These are phyloP conservation scores for Eueides isabella DNA, from an alignment of 1,140 invertebrate species.

Conservation along the genomic window DNA sequence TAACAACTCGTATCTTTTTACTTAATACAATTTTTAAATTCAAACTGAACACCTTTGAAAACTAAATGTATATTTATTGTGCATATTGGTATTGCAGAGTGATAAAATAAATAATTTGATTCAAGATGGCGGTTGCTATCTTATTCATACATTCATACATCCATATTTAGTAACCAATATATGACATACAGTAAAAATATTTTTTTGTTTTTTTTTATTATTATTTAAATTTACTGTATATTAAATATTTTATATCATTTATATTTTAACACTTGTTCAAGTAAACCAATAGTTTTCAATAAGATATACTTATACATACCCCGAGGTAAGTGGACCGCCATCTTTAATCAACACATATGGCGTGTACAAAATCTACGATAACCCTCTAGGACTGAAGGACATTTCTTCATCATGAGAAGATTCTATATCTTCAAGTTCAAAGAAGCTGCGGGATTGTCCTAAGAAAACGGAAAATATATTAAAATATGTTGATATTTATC, in stretches of 20 bases:
- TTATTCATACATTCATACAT: no score
- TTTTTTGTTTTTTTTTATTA: no score
- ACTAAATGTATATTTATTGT: background rate
- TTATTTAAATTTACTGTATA: no score
- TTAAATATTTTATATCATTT: background rate
- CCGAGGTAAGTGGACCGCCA: background rate
- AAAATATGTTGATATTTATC: background rate
- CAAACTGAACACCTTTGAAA: constrained; percentile 2
- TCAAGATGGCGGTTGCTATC: background rate
- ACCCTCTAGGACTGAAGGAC: background rate
- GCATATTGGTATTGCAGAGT: background rate
- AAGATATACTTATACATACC: background rate
- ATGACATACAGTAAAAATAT: no score
- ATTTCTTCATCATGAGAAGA: background rate
- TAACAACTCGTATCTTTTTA: background rate
- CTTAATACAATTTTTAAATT: background rate
- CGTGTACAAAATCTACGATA: background rate
- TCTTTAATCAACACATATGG: background rate
- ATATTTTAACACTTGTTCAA: background rate
- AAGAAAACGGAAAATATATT: background rate
- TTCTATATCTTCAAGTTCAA: background rate
- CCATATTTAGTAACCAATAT: no score
- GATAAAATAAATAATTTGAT: background rate
- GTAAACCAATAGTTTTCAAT: background rate
- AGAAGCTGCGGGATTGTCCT: background rate